Base-by-base conservation (phyloP, 2,888 invertebrate genomes). In the Habroteleia sp. region DNA sequence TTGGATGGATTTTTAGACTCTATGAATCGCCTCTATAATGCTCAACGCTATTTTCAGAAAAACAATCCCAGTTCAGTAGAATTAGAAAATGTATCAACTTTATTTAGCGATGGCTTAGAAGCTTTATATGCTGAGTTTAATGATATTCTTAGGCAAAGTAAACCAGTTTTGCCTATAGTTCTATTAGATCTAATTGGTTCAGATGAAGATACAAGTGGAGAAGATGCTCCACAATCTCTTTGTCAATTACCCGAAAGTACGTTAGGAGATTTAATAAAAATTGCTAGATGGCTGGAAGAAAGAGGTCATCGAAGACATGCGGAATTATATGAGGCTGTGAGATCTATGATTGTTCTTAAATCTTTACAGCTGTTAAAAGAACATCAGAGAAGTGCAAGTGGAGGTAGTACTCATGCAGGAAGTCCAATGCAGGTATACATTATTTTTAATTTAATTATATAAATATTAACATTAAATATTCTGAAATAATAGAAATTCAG, bases 1-100 rank as follows among this genome's bases (percentile, higher is more conserved):
- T 82, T 91, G 20, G 89, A 90, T 63, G 81, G 85, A 31, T 91
- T 90, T 79, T 89, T 93, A 10, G 92, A 94, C 87, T 95, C 96
- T 1, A 91, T 98, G 89, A 95, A 95, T 83, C 93, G 94, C 80
- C 89, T 98, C 31, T 93, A 96, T 39, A 94, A 94, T 79, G 97
- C 98, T 1, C 94, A 96, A 85, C 93, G 93, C 46, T 98, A 97
- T 88, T 98, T 98, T 89, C 93, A 96, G 82, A 94, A 95, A 82
- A 95, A 97, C 85, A 97, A 97, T 87, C 95, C 96, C 0, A 96
- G 96, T 83, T 97, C 97, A 87, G 95, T 97, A 14, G 98, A 98
- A 89, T 89, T 98, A 54, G 96, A 97, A 85, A 97, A 97, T 90
- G 95, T 98, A 79, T 92, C 93, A 39, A 92, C 93, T 14, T 88